Conservation (phyloP, 2,888 invertebrate species). For the Oegoconia quadripuncta region DNA sequence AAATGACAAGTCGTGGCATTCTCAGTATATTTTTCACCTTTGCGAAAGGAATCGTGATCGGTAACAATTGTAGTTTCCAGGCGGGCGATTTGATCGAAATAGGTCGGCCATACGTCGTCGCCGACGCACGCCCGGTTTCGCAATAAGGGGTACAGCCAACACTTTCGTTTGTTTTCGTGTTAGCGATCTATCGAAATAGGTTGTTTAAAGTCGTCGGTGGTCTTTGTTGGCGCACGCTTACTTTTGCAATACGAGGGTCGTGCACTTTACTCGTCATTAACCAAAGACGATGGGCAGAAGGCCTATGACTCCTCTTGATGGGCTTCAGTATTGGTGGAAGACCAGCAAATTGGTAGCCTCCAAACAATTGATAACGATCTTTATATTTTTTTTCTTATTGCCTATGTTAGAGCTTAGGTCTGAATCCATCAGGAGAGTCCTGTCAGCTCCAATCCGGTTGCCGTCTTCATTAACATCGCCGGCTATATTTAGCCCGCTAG, state of each 20-base stretch:
- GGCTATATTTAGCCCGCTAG: conserved; percentile 50
- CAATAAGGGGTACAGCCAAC: not conserved
- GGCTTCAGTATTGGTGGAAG: too few relatives aligned
- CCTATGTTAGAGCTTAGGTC: too few relatives aligned
- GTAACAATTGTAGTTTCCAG: conserved; percentile 59
- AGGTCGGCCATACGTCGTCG: conserved; percentile 35
- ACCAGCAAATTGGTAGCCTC: too few relatives aligned
- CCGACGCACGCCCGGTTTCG: conserved; percentile 1
- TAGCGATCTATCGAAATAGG: too few relatives aligned
- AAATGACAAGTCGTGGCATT: conserved; percentile 77
- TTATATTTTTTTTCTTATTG: too few relatives aligned
- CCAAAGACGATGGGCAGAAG: too few relatives aligned
- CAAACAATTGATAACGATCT: too few relatives aligned
- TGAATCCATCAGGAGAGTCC: conserved; percentile 35
- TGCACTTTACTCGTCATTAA: too few relatives aligned
- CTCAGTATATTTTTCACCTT: conserved; percentile 74
- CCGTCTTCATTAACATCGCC: conserved; percentile 50
- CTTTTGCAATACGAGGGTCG: too few relatives aligned
- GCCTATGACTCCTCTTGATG: too few relatives aligned
- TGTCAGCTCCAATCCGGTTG: conserved; percentile 46
- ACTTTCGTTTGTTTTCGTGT: not conserved
- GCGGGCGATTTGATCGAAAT: conserved; percentile 60
- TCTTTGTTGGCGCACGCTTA: too few relatives aligned
- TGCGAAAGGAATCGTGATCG: conserved; percentile 74
- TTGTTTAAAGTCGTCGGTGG: too few relatives aligned